Evolutionary conservation across 2,113 vertebrate species (phyloP).

Genomic region (Bos indicus): DNA sequence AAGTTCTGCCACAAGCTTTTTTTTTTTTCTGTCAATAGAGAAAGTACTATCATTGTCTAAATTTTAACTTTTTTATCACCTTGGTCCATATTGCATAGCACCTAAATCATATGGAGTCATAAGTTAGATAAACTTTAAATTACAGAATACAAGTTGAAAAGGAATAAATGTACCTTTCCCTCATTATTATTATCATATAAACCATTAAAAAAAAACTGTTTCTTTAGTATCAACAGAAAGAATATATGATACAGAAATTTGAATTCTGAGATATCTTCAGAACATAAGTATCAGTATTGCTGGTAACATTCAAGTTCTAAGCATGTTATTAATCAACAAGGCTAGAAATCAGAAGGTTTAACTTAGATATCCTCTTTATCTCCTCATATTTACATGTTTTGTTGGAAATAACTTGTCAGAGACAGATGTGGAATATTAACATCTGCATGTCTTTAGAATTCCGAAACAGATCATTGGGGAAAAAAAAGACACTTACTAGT

Average conservation of each 20-base stretch:
- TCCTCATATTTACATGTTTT: not conserved
- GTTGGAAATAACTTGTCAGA: not conserved
- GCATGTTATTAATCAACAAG: not conserved
- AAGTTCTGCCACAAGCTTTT: not conserved
- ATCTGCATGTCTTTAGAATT: not conserved
- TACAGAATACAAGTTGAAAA: not conserved
- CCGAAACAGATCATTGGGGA: not conserved
- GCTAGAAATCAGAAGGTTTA: not conserved
- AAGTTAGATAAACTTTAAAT: not conserved
- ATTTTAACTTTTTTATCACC: not conserved
- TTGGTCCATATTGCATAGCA: not conserved
- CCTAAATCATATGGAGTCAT: not conserved
- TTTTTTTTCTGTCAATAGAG: not conserved
- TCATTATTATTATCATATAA: not conserved
- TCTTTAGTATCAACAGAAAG: not conserved
- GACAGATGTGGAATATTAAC: constrained; percentile 6
- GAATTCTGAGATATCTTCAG: not conserved
- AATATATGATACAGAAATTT: not conserved
- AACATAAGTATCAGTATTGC: not conserved
- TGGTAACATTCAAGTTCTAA: not conserved
- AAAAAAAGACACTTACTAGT: not conserved
- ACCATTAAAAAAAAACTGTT: not conserved
- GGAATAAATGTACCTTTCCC: not conserved
- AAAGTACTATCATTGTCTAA: not conserved
- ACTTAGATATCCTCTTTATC: not conserved